Evolutionary conservation across 1,140 invertebrate genomes (phyloP), one percentile per base, ranked within the genome.

Genomic region (Atta texana): DNA sequence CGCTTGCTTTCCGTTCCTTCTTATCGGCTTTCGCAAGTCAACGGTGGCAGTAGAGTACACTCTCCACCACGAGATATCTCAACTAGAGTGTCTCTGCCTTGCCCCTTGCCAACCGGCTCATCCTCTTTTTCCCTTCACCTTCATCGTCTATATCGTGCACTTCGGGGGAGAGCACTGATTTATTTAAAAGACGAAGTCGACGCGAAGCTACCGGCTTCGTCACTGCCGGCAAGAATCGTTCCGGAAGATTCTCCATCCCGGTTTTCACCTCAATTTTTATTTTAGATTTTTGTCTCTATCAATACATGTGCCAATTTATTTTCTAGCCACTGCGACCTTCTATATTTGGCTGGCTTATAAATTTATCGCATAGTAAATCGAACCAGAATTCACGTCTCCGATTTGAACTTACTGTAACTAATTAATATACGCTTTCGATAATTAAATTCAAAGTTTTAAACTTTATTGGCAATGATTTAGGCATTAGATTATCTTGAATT

Each of bases 101-200:
- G 14, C 34, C 21, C 64, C 53, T n/a, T 76, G 34, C 31, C 44
- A 5, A 28, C 34, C 8, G 51, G 24, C 39, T 8, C 39, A 8
- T 72, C 64, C 39, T 63, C 31, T 4, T 77, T 24, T 66, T 51
- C 55, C 55, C 39, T 87, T 84, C 28, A 24, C 44, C 31, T 64
- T 87, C 28, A 14, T 24, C 21, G 51, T 31, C 28, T 71, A 57
- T 85, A 76, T 44, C 44, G 71, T 14, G 57, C 39, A 75, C 75
- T 76, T n/a, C 59, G 8, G 44, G 86, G 69, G 86, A 16, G 80
- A 78, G 59, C 21, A 34, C 86, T 90, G 89, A 90, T 90, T 90
- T 90, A 90, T 90, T 90, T 90, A 90, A 88, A 82, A 88, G 88
- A 85, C 88, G 44, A 76, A 76, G 72, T 63, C 82, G 31, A 66